Evolutionary conservation across 2,113 vertebrate species (phyloP), one percentile per base, ranked within the genome.

Genomic region (Aspiorhynchus laticeps): DNA sequence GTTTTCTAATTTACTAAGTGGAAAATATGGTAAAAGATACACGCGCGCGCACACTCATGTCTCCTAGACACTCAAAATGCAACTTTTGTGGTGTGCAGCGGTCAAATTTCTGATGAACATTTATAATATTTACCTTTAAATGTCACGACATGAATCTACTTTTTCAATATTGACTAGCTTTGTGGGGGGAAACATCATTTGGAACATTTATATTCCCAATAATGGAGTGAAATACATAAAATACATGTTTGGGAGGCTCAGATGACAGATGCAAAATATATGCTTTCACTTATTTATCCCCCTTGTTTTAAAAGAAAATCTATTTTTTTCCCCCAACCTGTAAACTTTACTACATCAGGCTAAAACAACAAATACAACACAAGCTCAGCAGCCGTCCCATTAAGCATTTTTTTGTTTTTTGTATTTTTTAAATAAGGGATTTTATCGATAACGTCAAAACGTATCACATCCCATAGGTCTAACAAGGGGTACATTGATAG

Each of bases 271-370:
- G 65, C 85, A 81, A 67, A 94, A 93, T 93, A 88, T 90, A 90
- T 86, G 90, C 74, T 85, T 84, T 76, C 91, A 90, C 90, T 90
- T 59, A 93, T 91, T 94, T 92, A 91, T 91, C 91, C 94, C 92
- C 92, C 41, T 17, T 74, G 53, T 71, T 74, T 80, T 61, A 56
- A 59, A 36, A 28, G 15, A 84, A 53, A 74, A 73, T 12, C 21
- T 38, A 0, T 31, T 69, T 67, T 63, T 65, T 46, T 2, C 41
- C 73, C 71, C 76, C 43, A 51, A 71, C 80, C 63, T 88, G 92
- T 95, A 94, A 93, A 91, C 88, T 93, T 89, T 93, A 92, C 93
- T 93, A 94, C 94, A 95, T 94, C 92, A 93, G 94, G 92, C 94
- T 94, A 94, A 93, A 93, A 92, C 94, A 94, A 92, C 91, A 94